A percentile compares a stretch with the other conserved stretches of the same genome.
Conservation (phyloP, 1,140 invertebrate genomes). For the Apis cerana region DNA sequence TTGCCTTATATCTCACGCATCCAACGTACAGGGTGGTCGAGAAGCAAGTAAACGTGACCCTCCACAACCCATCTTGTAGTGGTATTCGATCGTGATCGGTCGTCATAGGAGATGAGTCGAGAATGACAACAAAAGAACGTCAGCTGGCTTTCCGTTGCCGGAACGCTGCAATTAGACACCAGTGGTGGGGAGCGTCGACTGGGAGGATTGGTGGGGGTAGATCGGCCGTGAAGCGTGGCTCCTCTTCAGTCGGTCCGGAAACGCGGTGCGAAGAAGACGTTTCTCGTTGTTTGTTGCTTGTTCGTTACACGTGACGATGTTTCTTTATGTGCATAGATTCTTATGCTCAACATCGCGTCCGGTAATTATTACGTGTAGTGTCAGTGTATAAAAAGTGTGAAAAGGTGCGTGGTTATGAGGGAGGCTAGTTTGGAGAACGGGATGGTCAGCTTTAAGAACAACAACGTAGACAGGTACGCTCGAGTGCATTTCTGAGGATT, state of each 20-base stretch:
- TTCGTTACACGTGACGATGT: constrained; percentile 46
- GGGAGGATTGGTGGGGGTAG: constrained; percentile 30
- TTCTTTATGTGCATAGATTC: neutral
- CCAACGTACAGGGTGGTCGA: constrained; percentile 2
- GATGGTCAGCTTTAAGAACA: constrained; percentile 74
- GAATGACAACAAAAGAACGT: constrained; percentile 27
- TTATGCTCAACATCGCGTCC: neutral
- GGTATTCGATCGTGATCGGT: constrained; percentile 4
- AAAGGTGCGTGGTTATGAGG: constrained; percentile 3
- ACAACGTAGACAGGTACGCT: constrained; percentile 67
- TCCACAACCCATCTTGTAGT: constrained; percentile 12
- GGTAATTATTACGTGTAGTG: neutral
- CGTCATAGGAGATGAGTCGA: constrained; percentile 22
- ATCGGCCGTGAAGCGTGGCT: constrained; percentile 61
- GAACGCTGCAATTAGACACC: constrained; percentile 19
- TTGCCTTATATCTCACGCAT: neutral
- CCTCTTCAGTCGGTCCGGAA: constrained; percentile 69
- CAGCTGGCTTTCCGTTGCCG: constrained; percentile 25
- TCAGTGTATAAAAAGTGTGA: constrained; percentile 7
- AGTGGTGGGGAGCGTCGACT: neutral
- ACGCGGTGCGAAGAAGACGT: constrained; percentile 55
- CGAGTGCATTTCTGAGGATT: constrained; percentile 32
- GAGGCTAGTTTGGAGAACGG: constrained; percentile 2
- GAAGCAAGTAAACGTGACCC: constrained; percentile 10
- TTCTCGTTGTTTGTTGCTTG: neutral